Percentiles rank a stretch among this genome's conserved stretches.
Conservation (phyloP, 2,888 invertebrate species). For the Sesamia inferens region DNA sequence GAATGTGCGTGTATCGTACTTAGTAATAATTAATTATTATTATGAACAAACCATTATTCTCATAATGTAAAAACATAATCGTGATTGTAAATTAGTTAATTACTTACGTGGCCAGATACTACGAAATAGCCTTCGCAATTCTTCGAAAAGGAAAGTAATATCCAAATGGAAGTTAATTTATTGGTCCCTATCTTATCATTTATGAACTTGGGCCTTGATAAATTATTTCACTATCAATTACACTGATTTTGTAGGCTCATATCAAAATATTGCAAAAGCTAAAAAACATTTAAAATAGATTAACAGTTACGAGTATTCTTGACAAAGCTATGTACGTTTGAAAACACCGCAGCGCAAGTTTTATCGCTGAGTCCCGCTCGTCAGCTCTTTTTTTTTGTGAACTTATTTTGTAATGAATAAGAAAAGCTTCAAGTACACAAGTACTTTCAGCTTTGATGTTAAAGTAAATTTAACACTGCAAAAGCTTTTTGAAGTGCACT, state of each 20-base stretch:
- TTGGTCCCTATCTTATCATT: background rate
- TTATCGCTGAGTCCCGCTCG: slow-evolving; percentile 8
- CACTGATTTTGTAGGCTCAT: background rate
- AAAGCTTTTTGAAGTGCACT: slow-evolving; percentile 53
- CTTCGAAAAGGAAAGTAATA: slow-evolving; percentile 14
- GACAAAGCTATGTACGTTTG: slow-evolving; percentile 7
- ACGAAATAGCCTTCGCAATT: slow-evolving; percentile 13
- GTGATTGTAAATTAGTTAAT: slow-evolving; percentile 22
- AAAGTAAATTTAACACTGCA: slow-evolving; percentile 37
- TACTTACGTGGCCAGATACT: background rate
- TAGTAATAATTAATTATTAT: no score
- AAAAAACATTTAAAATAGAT: background rate
- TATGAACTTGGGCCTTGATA: background rate
- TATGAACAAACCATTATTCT: background rate
- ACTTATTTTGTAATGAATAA: slow-evolving; percentile 45
- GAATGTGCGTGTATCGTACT: background rate
- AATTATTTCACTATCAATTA: background rate
- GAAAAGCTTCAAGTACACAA: slow-evolving; percentile 25
- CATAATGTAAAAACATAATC: slow-evolving; percentile 2
- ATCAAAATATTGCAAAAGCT: background rate
- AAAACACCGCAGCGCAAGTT: slow-evolving; percentile 2
- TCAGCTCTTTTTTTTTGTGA: slow-evolving; percentile 35
- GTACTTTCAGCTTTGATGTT: slow-evolving; percentile 29
- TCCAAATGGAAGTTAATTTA: slow-evolving; percentile 18
- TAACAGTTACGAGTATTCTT: background rate